These are phyloP conservation scores for Eupeodes luniger DNA, from an alignment of 2,888 invertebrate genomes.

Conservation along the genomic window DNA sequence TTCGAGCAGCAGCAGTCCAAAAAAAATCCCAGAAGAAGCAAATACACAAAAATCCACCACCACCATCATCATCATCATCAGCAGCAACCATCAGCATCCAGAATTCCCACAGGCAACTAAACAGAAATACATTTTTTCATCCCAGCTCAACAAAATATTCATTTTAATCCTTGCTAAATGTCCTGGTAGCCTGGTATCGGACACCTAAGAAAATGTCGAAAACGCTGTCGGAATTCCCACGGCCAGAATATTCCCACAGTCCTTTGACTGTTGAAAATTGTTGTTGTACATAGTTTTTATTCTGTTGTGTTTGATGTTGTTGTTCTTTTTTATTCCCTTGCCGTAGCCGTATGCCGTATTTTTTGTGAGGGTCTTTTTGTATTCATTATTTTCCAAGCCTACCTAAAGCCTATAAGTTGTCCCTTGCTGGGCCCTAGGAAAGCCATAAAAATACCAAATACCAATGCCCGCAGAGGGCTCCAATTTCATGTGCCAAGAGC, in stretches of 20 bases:
- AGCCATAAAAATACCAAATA: slow-evolving; percentile 59
- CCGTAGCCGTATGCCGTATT: slow-evolving; percentile 4
- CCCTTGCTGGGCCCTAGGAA: slow-evolving; percentile 32
- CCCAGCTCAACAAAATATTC: background rate
- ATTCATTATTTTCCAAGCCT: background rate
- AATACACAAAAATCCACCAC: slow-evolving; percentile 10
- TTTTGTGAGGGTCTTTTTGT: slow-evolving; percentile 28
- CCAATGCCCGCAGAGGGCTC: slow-evolving; percentile 34
- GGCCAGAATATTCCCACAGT: slow-evolving; percentile 84
- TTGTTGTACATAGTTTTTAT: slow-evolving; percentile 57
- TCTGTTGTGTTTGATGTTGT: slow-evolving; percentile 76
- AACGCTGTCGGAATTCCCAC: slow-evolving; percentile 84
- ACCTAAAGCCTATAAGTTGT: background rate
- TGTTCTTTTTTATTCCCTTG: slow-evolving; percentile 58
- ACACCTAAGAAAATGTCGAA: slow-evolving; percentile 84
- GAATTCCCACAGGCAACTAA: slow-evolving; percentile 69
- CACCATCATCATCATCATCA: background rate
- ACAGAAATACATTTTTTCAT: slow-evolving; percentile 23
- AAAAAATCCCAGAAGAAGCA: background rate
- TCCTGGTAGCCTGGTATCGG: slow-evolving; percentile 83
- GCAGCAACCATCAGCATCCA: background rate
- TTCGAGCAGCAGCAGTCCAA: background rate
- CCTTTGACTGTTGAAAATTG: slow-evolving; percentile 74
- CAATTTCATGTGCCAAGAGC: slow-evolving; percentile 25
- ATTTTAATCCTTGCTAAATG: slow-evolving; percentile 43